These are phyloP conservation scores for Cantharis flavilabris DNA, from an alignment of 2,888 invertebrate genomes.

Conservation along the genomic window DNA sequence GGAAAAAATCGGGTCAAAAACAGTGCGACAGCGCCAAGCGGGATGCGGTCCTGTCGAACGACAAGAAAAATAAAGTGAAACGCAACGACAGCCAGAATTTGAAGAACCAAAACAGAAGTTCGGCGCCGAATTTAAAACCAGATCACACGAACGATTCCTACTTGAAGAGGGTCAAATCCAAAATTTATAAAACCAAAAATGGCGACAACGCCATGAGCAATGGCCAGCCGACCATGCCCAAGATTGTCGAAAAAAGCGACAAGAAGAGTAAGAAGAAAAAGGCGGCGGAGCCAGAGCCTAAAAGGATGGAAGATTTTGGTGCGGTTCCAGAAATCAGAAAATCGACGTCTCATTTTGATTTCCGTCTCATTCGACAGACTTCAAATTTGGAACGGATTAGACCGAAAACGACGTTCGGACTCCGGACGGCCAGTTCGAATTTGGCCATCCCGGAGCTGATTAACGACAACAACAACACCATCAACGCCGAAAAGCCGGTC, in stretches of 20 bases:
- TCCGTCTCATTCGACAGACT: slow-evolving; percentile 50
- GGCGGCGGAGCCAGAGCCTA: slow-evolving; percentile 23
- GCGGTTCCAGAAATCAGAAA: slow-evolving; percentile 28
- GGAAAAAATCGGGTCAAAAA: slow-evolving; percentile 9
- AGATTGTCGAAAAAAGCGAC: slow-evolving; percentile 41
- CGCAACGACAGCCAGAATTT: slow-evolving; percentile 31
- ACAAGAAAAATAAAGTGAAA: slow-evolving; percentile 31
- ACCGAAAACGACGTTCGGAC: slow-evolving; percentile 42
- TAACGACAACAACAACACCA: slow-evolving; percentile 29
- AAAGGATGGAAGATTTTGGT: slow-evolving; percentile 1
- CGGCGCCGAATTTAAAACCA: slow-evolving; percentile 14
- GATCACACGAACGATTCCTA: slow-evolving; percentile 41
- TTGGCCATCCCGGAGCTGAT: slow-evolving; percentile 40
- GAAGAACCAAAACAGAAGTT: slow-evolving; percentile 13
- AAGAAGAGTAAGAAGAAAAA: slow-evolving; percentile 42
- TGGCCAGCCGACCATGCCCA: slow-evolving; percentile 41
- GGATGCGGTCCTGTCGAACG: slow-evolving; percentile 11
- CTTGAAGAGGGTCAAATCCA: slow-evolving; percentile 53
- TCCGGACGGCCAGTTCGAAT: slow-evolving; percentile 38
- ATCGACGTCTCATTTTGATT: slow-evolving; percentile 47
- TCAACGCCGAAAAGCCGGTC: slow-evolving; percentile 40
- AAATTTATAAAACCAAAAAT: slow-evolving; percentile 51
- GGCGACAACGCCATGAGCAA: slow-evolving; percentile 32
- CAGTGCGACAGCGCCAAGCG: not conserved
- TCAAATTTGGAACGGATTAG: slow-evolving; percentile 54